Evolutionary conservation across 2,888 invertebrate species (phyloP), one percentile per base, ranked within the genome.

Genomic region (Chaetogeoica ovagalla): DNA sequence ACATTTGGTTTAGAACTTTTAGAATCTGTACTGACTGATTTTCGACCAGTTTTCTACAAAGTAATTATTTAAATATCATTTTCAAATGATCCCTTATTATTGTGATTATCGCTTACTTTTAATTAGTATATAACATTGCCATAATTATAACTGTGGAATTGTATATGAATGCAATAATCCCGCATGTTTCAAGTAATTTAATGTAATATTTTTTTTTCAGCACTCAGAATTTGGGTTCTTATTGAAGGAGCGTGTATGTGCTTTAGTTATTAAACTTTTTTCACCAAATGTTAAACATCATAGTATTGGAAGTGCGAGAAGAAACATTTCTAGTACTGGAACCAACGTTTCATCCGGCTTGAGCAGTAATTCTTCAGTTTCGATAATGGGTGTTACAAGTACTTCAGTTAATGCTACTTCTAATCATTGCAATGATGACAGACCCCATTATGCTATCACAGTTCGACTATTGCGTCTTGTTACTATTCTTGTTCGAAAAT

Each of bases 211-310:
- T 52, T 83, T 83, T 82, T 89, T 89, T 59, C 87, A 97, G 94
- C 96, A 97, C 87, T 91, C 92, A 8, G 98, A 98, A 86, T 98
- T 98, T 86, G 93, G 95, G 84, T 94, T 97, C 85, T 88, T 99
- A 57, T 87, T 99, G 77, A 98, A 98, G 86, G 98, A 99, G 86
- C 91, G 96, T 83, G 98, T 99, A 0, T 99, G 98, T 86, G 98
- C 98, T 0, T 89, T 99, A 84, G 95, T 99, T n/a, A 98, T 99
- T 83, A 95, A 97, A 87, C 88, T 99, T 82, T 98, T 99, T 87
- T 98, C 98, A 39, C 98, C 98, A 17, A 98, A 97, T 86, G 94
- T 98, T n/a, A 98, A 98, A 96, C 87, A 91, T 96, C 69, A 89
- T 23, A 21, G 66, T 43, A 23, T 57, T 48, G 57, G 15, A 15